phyloP scores from a whole-genome alignment of 1,140 invertebrate species.

The Goniozus legneri region DNA sequence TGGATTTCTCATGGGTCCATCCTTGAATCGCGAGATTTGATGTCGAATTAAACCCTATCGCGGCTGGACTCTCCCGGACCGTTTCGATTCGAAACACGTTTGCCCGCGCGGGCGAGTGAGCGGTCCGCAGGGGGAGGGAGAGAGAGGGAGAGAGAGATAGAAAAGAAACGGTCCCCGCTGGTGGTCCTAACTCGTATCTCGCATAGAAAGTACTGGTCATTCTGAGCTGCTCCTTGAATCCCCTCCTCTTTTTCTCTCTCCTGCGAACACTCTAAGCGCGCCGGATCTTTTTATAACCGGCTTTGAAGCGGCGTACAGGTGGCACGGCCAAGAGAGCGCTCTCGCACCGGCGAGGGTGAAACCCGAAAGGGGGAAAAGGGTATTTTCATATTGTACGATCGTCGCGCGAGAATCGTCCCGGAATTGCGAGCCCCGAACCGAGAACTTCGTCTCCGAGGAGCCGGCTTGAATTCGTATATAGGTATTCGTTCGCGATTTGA shows the following conservation, averaged over 20 bases:
- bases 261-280: constrained; percentile 20
- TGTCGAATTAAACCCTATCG: constrained; percentile 46
- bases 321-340: constrained; percentile 29
- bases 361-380: neutral
- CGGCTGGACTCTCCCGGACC: too few relatives aligned
- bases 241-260: constrained; percentile 12
- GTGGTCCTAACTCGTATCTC: constrained; percentile 38
- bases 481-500: neutral
- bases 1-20: constrained; percentile 23
- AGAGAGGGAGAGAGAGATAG: too few relatives aligned
- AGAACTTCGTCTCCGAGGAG: too few relatives aligned
- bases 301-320: constrained; percentile 42
- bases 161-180: constrained; percentile 14
- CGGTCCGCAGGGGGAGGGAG: too few relatives aligned
- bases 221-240: constrained; percentile 30
- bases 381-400: constrained; percentile 24
- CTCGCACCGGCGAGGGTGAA: neutral
- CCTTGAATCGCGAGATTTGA: constrained; percentile 49
- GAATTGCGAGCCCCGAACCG: constrained; percentile 31
- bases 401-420: constrained; percentile 27
- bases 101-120: constrained; percentile 27
- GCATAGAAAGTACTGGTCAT: constrained; percentile 41
- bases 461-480: too few relatives aligned
- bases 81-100: constrained; percentile 46
- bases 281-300: constrained; percentile 39